These are phyloP conservation scores for Crocodylus rhombifer DNA, from an alignment of 2,797 vertebrate genomes.

Conservation along the genomic window DNA sequence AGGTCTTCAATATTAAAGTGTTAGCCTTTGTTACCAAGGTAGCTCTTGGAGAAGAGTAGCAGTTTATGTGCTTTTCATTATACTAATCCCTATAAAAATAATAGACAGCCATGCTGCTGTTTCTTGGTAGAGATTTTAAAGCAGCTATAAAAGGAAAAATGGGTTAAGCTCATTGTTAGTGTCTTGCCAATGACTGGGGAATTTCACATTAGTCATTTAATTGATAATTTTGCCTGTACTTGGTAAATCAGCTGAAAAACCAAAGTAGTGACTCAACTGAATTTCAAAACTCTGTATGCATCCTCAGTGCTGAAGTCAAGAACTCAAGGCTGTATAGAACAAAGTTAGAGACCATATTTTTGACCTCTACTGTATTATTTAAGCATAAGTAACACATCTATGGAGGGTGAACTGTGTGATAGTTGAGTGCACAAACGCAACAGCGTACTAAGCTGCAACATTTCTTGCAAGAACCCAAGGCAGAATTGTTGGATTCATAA, in stretches of 20 bases:
- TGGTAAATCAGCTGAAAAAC: neutral
- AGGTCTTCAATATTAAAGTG: neutral
- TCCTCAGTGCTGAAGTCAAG: neutral
- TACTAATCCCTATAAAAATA: neutral
- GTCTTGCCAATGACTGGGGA: no score
- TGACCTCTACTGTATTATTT: fast-evolving
- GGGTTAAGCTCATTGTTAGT: neutral
- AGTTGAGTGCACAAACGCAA: neutral
- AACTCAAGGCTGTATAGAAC: neutral
- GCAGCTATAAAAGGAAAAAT: neutral
- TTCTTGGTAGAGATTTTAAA: neutral
- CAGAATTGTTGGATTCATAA: no score
- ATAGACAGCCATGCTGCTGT: neutral
- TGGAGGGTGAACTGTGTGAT: neutral
- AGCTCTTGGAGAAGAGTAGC: neutral
- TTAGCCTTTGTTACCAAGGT: fast-evolving
- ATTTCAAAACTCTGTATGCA: neutral
- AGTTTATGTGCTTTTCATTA: neutral
- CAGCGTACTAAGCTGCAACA: neutral
- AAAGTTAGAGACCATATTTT: fast-evolving
- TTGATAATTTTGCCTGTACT: neutral
- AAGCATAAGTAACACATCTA: neutral
- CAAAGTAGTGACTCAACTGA: neutral
- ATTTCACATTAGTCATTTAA: neutral
- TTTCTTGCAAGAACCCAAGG: neutral